Evolutionary conservation across 2,888 invertebrate species (phyloP), one percentile per base, ranked within the genome.

Genomic region (Xylota sylvarum): DNA sequence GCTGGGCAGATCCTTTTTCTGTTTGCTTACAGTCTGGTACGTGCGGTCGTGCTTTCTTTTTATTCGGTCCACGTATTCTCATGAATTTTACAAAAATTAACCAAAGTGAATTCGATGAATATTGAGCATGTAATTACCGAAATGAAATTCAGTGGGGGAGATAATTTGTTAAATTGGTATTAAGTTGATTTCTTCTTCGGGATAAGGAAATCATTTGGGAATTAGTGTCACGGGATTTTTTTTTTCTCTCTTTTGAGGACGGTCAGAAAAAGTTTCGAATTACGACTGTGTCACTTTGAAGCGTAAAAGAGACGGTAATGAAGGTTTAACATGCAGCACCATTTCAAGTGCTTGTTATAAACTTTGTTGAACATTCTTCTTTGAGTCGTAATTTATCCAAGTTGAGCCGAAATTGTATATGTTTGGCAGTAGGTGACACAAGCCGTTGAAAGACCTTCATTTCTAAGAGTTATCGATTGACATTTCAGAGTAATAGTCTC

Each of bases 151-250:
- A 40, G 19, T 64, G 14, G 23, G 27, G 32, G 62, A 43, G 52
- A 74, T 55, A 77, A 67, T 76, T 67, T 67, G 55, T 65, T 23
- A 55, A 65, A 56, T 32, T 56, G 46, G 27, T 19, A 74, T 46
- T 46, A 46, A 67, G 35, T 46, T 46, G 62, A 35, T 67, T 52
- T 60, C 23, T 32, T 14, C 14, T 19, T 37, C 27, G 14, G 10
- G 27, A 50, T 27, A 37, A 7, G 73, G 14, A 62, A 35, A 56
- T 30, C 19, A 12, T 32, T 52, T 30, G 65, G 35, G 50, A 48
- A 17, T 48, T 48, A 35, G 10, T 30, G 14, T 48, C 17, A 48
- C 1, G 6, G 48, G 65, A 32, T 0, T n/a, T 10, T 12, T n/a
- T 30, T 30, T 14, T n/a, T n/a, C n/a, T 5, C 19, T 5, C 12